These are phyloP conservation scores for Mactromeris polynyma DNA, from an alignment of 2,888 invertebrate genomes.

Conservation along the genomic window DNA sequence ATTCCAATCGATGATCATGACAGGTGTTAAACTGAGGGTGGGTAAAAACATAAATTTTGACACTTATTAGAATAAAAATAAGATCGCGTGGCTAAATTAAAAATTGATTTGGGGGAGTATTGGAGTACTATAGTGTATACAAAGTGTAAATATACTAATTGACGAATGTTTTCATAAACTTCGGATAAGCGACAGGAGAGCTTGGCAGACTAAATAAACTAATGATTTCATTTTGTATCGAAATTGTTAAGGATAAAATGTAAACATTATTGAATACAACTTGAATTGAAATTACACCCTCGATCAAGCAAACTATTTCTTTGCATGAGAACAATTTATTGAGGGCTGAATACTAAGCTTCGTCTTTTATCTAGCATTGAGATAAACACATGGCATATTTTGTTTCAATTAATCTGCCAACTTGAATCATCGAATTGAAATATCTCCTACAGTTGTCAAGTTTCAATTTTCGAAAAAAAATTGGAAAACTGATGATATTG, in stretches of 20 bases:
- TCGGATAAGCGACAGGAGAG: background rate
- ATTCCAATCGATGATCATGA: too few relatives aligned
- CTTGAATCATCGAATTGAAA: background rate
- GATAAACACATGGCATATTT: background rate
- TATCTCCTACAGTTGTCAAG: background rate
- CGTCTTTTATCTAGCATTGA: background rate
- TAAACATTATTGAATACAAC: background rate
- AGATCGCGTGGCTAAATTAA: background rate
- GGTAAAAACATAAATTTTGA: too few relatives aligned
- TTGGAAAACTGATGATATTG: too few relatives aligned
- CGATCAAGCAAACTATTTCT: background rate
- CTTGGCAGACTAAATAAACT: background rate
- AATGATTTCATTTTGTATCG: background rate
- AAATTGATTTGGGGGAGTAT: background rate
- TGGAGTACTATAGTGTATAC: background rate
- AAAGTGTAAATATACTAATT: background rate
- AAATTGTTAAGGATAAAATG: background rate
- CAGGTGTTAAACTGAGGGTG: too few relatives aligned
- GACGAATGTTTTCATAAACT: background rate
- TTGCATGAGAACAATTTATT: background rate
- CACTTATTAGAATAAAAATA: background rate
- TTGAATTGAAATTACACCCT: background rate
- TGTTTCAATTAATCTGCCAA: conserved; percentile 12
- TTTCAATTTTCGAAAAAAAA: background rate
- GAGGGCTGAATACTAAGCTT: background rate